These are phyloP conservation scores for Sesia bembeciformis DNA, from an alignment of 2,888 invertebrate species.

Conservation along the genomic window DNA sequence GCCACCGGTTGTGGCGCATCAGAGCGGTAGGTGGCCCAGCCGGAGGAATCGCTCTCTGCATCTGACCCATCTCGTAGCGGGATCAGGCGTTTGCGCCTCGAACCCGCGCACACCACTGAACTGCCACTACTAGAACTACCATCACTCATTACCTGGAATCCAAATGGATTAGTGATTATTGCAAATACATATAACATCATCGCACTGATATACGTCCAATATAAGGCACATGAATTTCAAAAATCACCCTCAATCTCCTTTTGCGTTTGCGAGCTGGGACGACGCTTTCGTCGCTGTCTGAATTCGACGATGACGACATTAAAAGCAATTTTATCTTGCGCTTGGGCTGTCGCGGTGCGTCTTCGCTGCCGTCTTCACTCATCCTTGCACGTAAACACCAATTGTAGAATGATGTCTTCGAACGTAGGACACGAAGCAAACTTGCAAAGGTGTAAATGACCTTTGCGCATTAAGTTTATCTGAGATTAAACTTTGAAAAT, in stretches of 20 bases:
- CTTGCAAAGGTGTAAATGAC: conserved; percentile 61
- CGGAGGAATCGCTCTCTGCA: conserved; percentile 47
- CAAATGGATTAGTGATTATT: background rate
- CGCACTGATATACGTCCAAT: background rate
- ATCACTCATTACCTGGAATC: conserved; percentile 71
- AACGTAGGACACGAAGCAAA: conserved; percentile 48
- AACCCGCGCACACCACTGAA: conserved; percentile 31
- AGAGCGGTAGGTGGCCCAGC: conserved; percentile 34
- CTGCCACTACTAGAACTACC: conserved; percentile 44
- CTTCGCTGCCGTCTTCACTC: conserved; percentile 59
- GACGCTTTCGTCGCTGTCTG: conserved; percentile 63
- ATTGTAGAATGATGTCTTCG: conserved; percentile 18
- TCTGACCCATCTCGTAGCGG: conserved; percentile 50
- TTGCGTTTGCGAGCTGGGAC: conserved; percentile 47
- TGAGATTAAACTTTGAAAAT: conserved; percentile 23
- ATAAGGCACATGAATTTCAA: background rate
- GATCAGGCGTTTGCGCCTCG: conserved; percentile 42
- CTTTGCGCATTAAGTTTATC: conserved; percentile 35
- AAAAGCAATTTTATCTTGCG: conserved; percentile 50
- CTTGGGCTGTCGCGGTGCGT: conserved; percentile 38
- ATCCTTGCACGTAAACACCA: conserved; percentile 38
- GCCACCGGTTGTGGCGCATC: conserved; percentile 10
- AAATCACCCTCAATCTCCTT: conserved; percentile 59
- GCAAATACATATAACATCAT: background rate
- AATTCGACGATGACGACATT: conserved; percentile 45